Evolutionary conservation across 2,797 vertebrate species (phyloP).

Genomic region (Tinamus major): DNA sequence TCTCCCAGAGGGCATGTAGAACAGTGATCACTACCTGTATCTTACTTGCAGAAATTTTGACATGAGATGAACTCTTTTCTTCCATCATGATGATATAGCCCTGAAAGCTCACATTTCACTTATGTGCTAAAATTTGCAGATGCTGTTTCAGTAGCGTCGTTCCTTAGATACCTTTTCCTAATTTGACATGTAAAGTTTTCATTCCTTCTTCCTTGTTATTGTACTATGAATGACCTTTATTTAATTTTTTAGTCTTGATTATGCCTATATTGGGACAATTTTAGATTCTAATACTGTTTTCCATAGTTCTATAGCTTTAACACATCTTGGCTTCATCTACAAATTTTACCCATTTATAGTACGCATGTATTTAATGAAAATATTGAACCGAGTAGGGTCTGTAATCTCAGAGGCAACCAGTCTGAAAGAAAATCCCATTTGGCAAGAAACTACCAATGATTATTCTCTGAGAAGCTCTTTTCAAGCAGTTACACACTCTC

Average conservation of each 20-base stretch:
- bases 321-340: not conserved
- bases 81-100: not conserved
- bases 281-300: not conserved
- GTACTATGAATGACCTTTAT: not conserved
- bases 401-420: not conserved
- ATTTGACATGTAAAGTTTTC: not conserved
- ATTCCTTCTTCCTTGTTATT: not conserved
- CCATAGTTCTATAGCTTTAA: not conserved
- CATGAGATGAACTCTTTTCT: not conserved
- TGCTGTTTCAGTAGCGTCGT: not conserved
- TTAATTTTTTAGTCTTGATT: not conserved
- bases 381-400: not conserved
- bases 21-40: not conserved
- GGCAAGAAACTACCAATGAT: not conserved
- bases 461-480: not conserved
- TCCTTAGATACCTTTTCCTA: not conserved
- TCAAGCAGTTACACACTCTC: not conserved
- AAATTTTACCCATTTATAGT: not conserved
- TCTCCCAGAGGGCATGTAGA: not conserved
- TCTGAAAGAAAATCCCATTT: slow-evolving; percentile 1
- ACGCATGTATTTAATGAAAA: not conserved
- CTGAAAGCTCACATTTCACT: not conserved
- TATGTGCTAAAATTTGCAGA: not conserved
- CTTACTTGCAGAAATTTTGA: not conserved
- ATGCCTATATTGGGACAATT: not conserved